Evolutionary conservation across 2,113 vertebrate species (phyloP).

Genomic region (Petromus typicus): DNA sequence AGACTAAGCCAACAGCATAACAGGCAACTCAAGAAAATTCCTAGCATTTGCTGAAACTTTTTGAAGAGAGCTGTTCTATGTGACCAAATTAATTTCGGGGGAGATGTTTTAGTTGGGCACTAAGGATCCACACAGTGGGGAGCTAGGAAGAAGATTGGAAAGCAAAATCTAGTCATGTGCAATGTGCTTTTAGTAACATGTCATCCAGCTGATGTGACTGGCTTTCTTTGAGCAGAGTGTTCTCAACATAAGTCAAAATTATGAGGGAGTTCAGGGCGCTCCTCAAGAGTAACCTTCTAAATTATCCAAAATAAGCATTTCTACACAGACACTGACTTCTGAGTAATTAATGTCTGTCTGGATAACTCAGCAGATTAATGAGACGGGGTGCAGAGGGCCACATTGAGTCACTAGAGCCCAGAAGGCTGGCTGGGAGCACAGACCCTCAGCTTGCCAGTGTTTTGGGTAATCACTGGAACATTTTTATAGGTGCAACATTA

Average conservation of each 20-base stretch:
- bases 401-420: slow-evolving; percentile 70
- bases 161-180: slow-evolving; percentile 46
- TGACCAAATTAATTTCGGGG: slow-evolving; percentile 4
- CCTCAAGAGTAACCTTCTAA: slow-evolving; percentile 66
- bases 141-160: background rate
- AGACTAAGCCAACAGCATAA: background rate
- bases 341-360: slow-evolving; percentile 67
- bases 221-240: slow-evolving; percentile 43
- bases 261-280: slow-evolving; percentile 58
- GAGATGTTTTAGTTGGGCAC: background rate
- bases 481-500: slow-evolving; percentile 69
- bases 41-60: background rate
- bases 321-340: slow-evolving; percentile 61
- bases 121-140: background rate
- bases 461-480: slow-evolving; percentile 71
- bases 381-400: slow-evolving; percentile 62
- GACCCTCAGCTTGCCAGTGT: slow-evolving; percentile 55
- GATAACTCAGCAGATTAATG: slow-evolving; percentile 69
- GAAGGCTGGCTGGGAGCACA: slow-evolving; percentile 65
- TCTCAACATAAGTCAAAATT: slow-evolving; percentile 64
- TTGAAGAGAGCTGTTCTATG: background rate
- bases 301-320: slow-evolving; percentile 79
- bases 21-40: background rate
- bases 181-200: slow-evolving; percentile 55
- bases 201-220: slow-evolving; percentile 30